Conservation (phyloP, 1,140 invertebrate species). For the Eupristina koningsbergeri region DNA sequence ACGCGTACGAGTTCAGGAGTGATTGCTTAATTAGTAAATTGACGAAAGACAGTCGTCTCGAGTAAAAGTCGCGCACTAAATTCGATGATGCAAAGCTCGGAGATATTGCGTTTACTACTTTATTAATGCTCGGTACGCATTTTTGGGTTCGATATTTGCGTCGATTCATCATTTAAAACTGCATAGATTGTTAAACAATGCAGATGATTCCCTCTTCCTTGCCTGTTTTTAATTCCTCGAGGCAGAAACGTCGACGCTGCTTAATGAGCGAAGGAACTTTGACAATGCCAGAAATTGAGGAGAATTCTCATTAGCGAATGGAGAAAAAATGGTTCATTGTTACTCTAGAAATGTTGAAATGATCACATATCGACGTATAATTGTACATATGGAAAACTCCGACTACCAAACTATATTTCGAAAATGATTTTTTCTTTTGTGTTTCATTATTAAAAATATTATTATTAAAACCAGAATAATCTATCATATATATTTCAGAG, state of each 20-base stretch:
- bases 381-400: neutral
- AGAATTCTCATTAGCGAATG: conserved; percentile 28
- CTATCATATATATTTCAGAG: no score
- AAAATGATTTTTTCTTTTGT: no score
- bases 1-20: neutral
- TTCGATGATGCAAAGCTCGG: conserved; percentile 13
- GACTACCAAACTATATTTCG: no score
- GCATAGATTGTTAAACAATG: neutral
- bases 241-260: no score
- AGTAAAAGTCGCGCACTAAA: neutral
- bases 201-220: neutral
- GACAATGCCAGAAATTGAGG: neutral
- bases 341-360: neutral
- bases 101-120: neutral
- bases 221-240: neutral
- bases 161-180: neutral
- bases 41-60: neutral
- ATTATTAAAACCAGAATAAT: no score
- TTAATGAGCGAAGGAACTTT: neutral
- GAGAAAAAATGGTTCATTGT: conserved; percentile 15
- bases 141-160: neutral
- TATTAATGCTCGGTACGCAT: neutral
- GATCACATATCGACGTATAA: neutral
- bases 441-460: no score
- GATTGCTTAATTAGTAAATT: conserved; percentile 43